Evolutionary conservation across 2,797 vertebrate genomes (phyloP), one percentile per base, ranked within the genome.

Genomic region (Myotis findleyi): DNA sequence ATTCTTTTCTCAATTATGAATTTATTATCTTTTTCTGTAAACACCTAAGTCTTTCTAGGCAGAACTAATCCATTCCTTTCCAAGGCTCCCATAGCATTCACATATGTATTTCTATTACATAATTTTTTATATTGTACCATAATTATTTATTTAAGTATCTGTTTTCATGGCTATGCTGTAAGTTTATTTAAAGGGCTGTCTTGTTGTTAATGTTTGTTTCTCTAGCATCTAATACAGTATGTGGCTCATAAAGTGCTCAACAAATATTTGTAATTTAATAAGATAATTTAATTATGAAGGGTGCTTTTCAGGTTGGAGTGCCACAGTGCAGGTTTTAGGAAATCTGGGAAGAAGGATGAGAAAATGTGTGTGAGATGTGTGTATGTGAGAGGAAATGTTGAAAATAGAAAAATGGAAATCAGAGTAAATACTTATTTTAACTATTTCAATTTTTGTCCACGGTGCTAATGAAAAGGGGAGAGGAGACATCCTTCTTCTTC

Each of bases 1-100:
- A 94, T 38, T 75, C 36, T 93, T 90, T 91, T 80, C 64, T 95
- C 91, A 95, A 86, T 55, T 75, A 66, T 68, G 51, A 94, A 11
- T 81, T 86, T 64, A 68, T 89, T 89, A 55, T 2, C 27, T 80
- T 91, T 91, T 87, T 88, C 38, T 76, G 23, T 72, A 90, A 84
- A 79, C 13, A 11, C 27, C 27, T 38, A 75, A 89, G 66, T 6
- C 5, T 92, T 66, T 79, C 51, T 14, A 80, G 88, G 49, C 13
- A 87, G n/a, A 92, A 81, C 16, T n/a, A 76, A 72, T 33, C 75
- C 23, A 57, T 51, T 68, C 3, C 41, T 91, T 79, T 59, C 71
- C n/a, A 72, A 84, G 71, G 41, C 21, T 66, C 49, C 53, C 49
- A 44, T 20, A 84, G 44, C 16, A 68, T 14, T 66, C 53, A 64